Evolutionary conservation across 2,113 vertebrate species (phyloP).

Genomic region (Sialia sialis): DNA sequence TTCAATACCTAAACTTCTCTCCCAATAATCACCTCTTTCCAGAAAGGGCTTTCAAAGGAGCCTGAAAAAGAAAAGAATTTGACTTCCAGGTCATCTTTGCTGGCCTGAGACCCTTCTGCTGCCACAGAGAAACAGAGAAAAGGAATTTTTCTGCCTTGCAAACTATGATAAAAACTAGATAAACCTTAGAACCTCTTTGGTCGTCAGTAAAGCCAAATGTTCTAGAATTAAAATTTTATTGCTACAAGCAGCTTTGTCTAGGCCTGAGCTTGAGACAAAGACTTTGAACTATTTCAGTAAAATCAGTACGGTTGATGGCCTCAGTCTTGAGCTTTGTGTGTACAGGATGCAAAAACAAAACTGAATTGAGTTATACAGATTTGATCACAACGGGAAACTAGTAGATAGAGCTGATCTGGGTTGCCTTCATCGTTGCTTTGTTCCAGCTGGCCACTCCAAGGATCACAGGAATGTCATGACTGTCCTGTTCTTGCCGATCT

Average conservation of each 20-base stretch:
- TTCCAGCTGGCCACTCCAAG: fast-evolving
- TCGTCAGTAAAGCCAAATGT: background rate
- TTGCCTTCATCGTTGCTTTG: background rate
- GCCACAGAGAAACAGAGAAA: background rate
- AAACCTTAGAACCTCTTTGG: background rate
- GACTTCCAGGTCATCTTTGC: background rate
- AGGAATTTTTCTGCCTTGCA: background rate
- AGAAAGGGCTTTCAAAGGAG: background rate
- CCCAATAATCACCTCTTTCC: background rate
- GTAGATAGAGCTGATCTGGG: background rate
- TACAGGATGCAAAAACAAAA: background rate
- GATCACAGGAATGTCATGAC: slow-evolving; percentile 86
- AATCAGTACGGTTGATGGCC: background rate
- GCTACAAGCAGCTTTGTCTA: background rate
- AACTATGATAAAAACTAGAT: background rate
- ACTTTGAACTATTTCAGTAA: background rate
- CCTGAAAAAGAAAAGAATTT: background rate
- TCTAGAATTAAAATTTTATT: background rate
- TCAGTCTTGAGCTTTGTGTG: background rate
- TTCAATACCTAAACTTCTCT: background rate
- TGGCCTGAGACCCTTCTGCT: background rate
- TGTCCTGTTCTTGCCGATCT: slow-evolving; percentile 89
- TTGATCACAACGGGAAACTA: background rate
- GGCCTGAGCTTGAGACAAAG: background rate
- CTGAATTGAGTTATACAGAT: background rate